phyloP scores from a whole-genome alignment of 1,140 invertebrate species.

The Drosophila albomicans region DNA sequence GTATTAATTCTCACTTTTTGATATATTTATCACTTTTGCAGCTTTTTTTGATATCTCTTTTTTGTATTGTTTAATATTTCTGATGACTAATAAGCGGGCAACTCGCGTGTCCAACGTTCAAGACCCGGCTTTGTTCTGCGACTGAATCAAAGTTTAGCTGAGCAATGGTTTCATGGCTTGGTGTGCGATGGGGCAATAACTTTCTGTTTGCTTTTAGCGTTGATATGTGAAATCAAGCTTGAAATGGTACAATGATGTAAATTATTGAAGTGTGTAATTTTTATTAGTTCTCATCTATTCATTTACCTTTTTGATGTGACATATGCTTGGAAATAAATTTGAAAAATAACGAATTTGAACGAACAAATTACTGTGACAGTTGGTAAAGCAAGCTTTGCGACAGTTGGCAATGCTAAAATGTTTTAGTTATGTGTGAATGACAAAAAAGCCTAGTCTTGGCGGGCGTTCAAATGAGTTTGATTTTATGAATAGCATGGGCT shows the following conservation, averaged over 20 bases:
- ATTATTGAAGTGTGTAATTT: constrained; percentile 1
- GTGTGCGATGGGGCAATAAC: constrained; percentile 18
- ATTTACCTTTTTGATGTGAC: background rate
- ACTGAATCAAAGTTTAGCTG: constrained; percentile 20
- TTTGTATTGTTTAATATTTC: too few relatives aligned
- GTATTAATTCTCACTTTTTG: constrained; percentile 14
- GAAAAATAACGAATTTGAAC: constrained; percentile 13
- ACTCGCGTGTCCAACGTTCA: constrained; percentile 13
- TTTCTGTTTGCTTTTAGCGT: constrained; percentile 44
- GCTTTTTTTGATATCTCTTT: constrained; percentile 3
- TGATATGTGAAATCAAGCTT: constrained; percentile 15
- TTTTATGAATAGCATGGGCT: background rate
- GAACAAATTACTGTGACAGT: background rate
- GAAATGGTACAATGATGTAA: background rate
- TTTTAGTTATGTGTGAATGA: constrained; percentile 4
- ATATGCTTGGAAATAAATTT: background rate
- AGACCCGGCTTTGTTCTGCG: constrained; percentile 18
- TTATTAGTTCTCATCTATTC: background rate
- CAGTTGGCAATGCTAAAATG: too few relatives aligned
- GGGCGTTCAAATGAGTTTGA: constrained; percentile 14
- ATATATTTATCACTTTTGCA: constrained; percentile 9
- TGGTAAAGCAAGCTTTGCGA: background rate
- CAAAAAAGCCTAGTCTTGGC: background rate
- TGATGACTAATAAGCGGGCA: background rate
- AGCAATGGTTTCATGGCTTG: background rate